Base-by-base conservation (phyloP, 2,113 vertebrate genomes). In the Balaeniceps rex region DNA sequence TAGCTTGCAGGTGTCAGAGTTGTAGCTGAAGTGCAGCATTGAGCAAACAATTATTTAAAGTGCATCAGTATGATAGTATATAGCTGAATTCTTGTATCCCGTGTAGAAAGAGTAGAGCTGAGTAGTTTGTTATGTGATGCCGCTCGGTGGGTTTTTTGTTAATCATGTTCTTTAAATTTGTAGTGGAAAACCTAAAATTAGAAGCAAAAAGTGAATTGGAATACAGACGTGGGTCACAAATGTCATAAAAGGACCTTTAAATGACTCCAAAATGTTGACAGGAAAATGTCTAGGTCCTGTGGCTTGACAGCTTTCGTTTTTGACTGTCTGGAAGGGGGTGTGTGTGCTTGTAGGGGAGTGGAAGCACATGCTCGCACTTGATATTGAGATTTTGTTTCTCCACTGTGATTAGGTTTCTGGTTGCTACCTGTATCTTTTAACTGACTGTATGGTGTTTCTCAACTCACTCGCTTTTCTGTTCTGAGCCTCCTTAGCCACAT, bases 311-410 rank as follows among this genome's bases (percentile, higher is more conserved):
- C n/a, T 87, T 47, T 88, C 3, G 3, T 4, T 40, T 82, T 87
- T 25, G 25, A 6, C 4, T 74, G 13, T 29, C 18, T 87, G 44
- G 17, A 58, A 14, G 14, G 10, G 10, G 1, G 3, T 1, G 6
- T 44, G 6, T 49, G 42, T 44, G 21, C 29, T 83, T 14, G 12
- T 55, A 60, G 61, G 46, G 46, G 29, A 75, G 44, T 68, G 26
- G 57, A 92, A 91, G 52, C 19, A 69, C 0, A 0, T 91, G 61
- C 28, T 82, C 0, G 1, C 5, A 7, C 12, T 49, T 66, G 21
- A 36, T 72, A 15, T 3, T 40, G 72, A 81, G n/a, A 11, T 86
- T 82, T 76, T 82, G 8, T 65, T 86, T 81, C 38, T 75, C 33
- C 5, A 2, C 29, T 4, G 3, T 69, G 47, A 33, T 33, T n/a